Percentiles rank a stretch among this genome's conserved stretches.
Conservation (phyloP, 2,888 invertebrate genomes). For the Protodeltote pygarga region DNA sequence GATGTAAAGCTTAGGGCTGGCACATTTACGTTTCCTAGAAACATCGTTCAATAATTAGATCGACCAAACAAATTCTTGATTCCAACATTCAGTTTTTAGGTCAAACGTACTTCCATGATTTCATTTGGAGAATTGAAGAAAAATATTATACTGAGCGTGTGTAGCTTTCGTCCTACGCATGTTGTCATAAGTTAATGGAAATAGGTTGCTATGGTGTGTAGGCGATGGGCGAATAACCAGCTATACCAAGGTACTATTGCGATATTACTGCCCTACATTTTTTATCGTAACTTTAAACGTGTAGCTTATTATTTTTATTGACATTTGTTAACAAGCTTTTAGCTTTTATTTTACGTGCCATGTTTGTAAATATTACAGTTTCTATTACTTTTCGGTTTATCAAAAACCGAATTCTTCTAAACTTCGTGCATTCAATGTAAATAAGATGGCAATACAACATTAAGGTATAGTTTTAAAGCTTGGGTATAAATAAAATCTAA, state of each 20-base stretch:
- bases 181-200: constrained; percentile 26
- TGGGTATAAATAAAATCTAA: too few relatives aligned
- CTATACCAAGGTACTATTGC: constrained; percentile 5
- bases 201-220: constrained; percentile 22
- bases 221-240: constrained; percentile 29
- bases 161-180: constrained; percentile 29
- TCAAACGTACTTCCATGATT: constrained; percentile 13
- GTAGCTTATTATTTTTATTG: too few relatives aligned
- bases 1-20: constrained; percentile 46
- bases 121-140: constrained; percentile 11
- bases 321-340: too few relatives aligned
- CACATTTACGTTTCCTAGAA: constrained; percentile 29
- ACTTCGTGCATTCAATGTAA: too few relatives aligned
- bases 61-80: constrained; percentile 5
- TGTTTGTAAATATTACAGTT: too few relatives aligned
- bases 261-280: constrained; percentile 7
- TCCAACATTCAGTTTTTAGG: constrained; percentile 19
- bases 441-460: too few relatives aligned
- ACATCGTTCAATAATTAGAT: constrained; percentile 21
- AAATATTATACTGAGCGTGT: constrained; percentile 10
- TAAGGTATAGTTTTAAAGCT: too few relatives aligned
- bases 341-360: too few relatives aligned
- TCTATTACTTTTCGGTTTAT: too few relatives aligned
- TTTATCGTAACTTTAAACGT: too few relatives aligned
- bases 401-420: too few relatives aligned